Conservation (phyloP, 2,113 vertebrate species). For the Tauraco erythrolophus region DNA sequence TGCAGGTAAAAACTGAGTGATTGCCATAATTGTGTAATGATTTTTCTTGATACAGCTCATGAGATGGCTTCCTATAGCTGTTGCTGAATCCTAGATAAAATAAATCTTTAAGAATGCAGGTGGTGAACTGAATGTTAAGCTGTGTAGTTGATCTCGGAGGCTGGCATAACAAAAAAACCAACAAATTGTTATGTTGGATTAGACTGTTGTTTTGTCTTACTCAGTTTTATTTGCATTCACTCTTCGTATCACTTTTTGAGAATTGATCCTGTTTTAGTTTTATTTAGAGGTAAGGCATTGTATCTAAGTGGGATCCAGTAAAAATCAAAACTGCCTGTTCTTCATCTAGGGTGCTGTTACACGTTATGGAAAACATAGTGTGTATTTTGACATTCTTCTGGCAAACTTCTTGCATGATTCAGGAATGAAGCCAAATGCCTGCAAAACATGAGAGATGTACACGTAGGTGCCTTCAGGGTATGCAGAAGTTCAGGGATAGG, state of each 20-base stretch:
- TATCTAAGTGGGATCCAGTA: background rate
- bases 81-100: slow-evolving; percentile 23
- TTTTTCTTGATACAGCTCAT: background rate
- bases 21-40: background rate
- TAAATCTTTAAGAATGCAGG: background rate
- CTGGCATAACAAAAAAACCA: background rate
- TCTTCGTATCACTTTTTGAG: background rate
- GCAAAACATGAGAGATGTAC: background rate
- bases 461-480: background rate
- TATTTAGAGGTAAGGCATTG: background rate
- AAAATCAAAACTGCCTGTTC: background rate
- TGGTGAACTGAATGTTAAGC: background rate
- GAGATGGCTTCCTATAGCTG: background rate
- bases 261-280: background rate
- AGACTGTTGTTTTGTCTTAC: background rate
- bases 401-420: background rate
- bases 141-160: background rate
- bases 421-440: background rate
- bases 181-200: background rate
- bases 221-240: background rate
- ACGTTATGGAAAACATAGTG: background rate
- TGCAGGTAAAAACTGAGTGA: background rate
- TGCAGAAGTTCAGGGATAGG: slow-evolving; percentile 12
- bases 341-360: background rate
- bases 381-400: slow-evolving; percentile 14